These are phyloP conservation scores for Heterotis niloticus DNA, from an alignment of 2,113 vertebrate genomes.

Conservation along the genomic window DNA sequence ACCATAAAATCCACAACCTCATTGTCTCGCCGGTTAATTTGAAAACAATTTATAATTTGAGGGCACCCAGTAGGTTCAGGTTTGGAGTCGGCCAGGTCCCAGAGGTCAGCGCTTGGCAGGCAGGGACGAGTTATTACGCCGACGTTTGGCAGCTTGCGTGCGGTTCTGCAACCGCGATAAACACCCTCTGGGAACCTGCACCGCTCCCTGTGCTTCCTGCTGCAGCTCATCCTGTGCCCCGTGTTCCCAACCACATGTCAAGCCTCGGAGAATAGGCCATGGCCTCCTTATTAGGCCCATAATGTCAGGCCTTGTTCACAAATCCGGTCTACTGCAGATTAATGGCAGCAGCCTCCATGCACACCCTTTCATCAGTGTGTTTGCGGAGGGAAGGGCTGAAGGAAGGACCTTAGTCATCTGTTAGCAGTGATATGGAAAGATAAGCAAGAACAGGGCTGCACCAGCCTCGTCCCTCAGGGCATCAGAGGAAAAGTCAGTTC, in stretches of 20 bases:
- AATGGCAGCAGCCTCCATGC: no score
- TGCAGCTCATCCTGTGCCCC: no score
- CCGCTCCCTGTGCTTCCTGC: not conserved
- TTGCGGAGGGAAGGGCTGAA: not conserved
- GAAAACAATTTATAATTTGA: not conserved
- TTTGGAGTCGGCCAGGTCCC: not conserved
- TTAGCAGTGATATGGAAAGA: not conserved
- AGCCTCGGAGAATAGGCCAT: no score
- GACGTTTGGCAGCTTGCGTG: no score
- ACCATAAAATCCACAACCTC: conserved; percentile 4
- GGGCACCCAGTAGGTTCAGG: not conserved
- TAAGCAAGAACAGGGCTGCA: no score
- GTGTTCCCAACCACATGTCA: no score
- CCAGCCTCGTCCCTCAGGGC: no score
- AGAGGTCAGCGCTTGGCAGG: not conserved
- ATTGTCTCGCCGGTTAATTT: not conserved
- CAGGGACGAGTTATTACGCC: not conserved
- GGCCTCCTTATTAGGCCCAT: no score
- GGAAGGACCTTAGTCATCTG: not conserved
- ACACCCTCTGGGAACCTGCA: not conserved
- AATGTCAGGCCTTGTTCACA: no score
- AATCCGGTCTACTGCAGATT: no score
- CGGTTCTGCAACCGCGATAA: not conserved
- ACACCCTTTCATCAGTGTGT: not conserved
- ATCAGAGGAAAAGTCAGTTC: no score